Conservation (phyloP, 2,888 invertebrate species). For the Agrochola litura region DNA sequence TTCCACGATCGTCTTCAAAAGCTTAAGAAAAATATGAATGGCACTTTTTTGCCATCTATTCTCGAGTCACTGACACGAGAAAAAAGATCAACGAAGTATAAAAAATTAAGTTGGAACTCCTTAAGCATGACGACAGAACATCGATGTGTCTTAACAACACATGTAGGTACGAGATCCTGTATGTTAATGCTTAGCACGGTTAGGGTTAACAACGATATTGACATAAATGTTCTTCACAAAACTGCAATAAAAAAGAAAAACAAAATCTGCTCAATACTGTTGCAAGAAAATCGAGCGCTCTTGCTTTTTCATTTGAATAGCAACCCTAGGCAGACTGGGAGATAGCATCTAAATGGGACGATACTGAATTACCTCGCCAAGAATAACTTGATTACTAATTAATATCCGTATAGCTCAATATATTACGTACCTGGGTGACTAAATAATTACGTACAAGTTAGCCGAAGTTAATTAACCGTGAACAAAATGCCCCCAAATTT, state of each 20-base stretch:
- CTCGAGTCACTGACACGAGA: slow-evolving; percentile 38
- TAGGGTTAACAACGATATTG: not conserved
- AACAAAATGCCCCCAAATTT: slow-evolving; percentile 22
- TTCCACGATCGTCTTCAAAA: not conserved
- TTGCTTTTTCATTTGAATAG: slow-evolving; percentile 13
- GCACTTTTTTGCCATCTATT: slow-evolving; percentile 23
- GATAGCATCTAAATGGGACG: slow-evolving; percentile 67
- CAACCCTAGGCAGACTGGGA: slow-evolving; percentile 26
- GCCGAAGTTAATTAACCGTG: slow-evolving; percentile 36
- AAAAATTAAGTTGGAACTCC: slow-evolving; percentile 37
- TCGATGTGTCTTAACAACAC: not conserved
- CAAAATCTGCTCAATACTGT: not conserved
- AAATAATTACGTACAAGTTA: slow-evolving; percentile 6
- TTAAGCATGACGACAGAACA: slow-evolving; percentile 14
- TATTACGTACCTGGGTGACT: slow-evolving; percentile 27
- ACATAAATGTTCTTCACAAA: not conserved
- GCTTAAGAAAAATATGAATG: not conserved
- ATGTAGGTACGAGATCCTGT: not conserved
- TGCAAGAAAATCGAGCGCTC: slow-evolving; percentile 5
- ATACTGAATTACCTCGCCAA: slow-evolving; percentile 62
- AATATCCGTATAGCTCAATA: slow-evolving; percentile 38
- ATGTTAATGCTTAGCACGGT: not conserved
- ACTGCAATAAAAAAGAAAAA: not conserved
- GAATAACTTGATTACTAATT: slow-evolving; percentile 63
- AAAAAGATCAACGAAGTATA: slow-evolving; percentile 15